Base-by-base conservation (phyloP, 2,113 vertebrate genomes). In the Nymphicus hollandicus region DNA sequence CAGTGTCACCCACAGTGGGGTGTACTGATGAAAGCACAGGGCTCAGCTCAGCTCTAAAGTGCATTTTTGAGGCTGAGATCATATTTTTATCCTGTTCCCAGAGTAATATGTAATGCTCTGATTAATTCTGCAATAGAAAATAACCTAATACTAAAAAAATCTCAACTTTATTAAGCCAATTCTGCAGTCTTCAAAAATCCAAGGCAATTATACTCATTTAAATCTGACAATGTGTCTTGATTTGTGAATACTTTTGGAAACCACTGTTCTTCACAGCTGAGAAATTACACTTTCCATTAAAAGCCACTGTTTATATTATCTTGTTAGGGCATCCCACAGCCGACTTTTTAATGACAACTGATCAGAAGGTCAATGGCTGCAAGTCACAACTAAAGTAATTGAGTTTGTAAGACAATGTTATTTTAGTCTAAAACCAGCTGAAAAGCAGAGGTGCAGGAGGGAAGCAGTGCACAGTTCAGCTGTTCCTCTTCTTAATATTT, bases 71-170 rank as follows among this genome's bases (percentile, higher is more conserved):
- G 60, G 37, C 83, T 92, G 86, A 93, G 60, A 95, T 81, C 39
- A 91, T 89, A 70, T 91, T 86, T 92, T 89, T 73, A 49, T 70
- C 93, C 81, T 89, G 86, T 69, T 96, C 93, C 95, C 91, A 88
- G 92, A 84, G 83, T 86, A 92, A 94, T 93, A 94, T 93, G 83
- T 91, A 94, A 84, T 64, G 86, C 77, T 94, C 88, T 92, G 93
- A 95, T 95, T 93, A 96, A 93, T 96, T 95, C 83, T 70, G 56
- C 0, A 6, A 81, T 35, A 89, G 94, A 94, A 96, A 96, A 96
- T 95, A 95, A 96, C 81, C 72, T 83, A 95, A 94, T 91, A 91
- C 95, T 96, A 96, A 96, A 93, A 96, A 97, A 94, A 97, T 58
- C 95, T 93, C 93, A 81, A 76, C 55, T 95, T 81, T 70, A 93